Percentiles rank a stretch among this genome's conserved stretches.
Evolutionary conservation across 2,888 invertebrate species (phyloP).

Genomic region (Stenodema calcarata): DNA sequence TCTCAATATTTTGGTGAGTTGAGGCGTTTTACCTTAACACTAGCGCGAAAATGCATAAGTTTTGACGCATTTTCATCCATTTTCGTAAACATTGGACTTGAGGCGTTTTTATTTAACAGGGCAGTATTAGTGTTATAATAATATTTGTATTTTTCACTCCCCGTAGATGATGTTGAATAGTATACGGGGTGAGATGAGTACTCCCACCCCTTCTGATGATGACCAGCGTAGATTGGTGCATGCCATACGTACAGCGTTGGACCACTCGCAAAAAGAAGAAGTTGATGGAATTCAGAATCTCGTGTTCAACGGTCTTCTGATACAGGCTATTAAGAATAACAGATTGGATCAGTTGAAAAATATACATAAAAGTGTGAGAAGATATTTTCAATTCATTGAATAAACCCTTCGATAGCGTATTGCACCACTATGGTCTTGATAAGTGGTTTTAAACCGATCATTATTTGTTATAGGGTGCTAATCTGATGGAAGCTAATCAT

Average conservation of each 20-base stretch:
- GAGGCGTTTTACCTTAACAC: no score
- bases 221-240: constrained; percentile 67
- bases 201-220: constrained; percentile 60
- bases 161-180: constrained; percentile 76
- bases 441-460: neutral
- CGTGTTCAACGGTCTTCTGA: constrained; percentile 74
- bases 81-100: no score
- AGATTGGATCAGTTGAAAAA: constrained; percentile 63
- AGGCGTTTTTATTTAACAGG: no score
- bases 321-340: constrained; percentile 68
- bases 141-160: neutral
- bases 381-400: neutral
- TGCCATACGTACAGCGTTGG: constrained; percentile 66
- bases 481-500: constrained; percentile 75
- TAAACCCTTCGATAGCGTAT: neutral
- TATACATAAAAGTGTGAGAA: constrained; percentile 48
- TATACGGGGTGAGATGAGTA: constrained; percentile 81
- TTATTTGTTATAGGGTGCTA: constrained; percentile 67
- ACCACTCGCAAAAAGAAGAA: constrained; percentile 67
- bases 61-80: no score
- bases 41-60: no score
- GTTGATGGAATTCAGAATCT: constrained; percentile 67
- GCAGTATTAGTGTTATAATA: no score
- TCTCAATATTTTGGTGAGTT: no score
- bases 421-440: neutral